Conservation (phyloP, 2,797 vertebrate species). For the Darevskia nairensis region DNA sequence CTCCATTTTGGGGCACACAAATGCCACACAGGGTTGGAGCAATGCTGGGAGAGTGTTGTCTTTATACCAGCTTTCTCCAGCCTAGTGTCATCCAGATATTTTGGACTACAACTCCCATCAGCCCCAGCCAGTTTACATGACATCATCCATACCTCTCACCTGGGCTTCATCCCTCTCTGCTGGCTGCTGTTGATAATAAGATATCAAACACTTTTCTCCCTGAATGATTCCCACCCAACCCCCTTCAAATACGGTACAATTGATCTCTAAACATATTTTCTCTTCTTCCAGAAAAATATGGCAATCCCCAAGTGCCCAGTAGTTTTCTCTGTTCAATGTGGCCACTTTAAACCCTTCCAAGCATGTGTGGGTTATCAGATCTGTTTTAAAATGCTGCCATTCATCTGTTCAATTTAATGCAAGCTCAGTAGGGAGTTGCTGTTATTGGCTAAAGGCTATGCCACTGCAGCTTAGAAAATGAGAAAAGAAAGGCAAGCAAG, state of each 20-base stretch:
- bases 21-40: neutral
- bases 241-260: constrained; percentile 56
- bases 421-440: constrained; percentile 66
- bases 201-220: constrained; percentile 45
- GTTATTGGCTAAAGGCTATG: constrained; percentile 70
- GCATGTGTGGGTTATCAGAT: constrained; percentile 75
- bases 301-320: constrained; percentile 69
- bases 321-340: constrained; percentile 70
- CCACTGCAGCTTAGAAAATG: constrained; percentile 72
- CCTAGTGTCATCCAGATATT: neutral
- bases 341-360: constrained; percentile 70
- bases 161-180: neutral
- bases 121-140: neutral
- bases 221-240: constrained; percentile 19
- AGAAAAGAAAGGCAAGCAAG: constrained; percentile 70
- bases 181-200: constrained; percentile 16
- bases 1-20: neutral
- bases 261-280: constrained; percentile 65
- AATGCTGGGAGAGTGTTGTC: neutral
- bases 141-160: neutral
- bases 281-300: constrained; percentile 56
- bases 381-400: constrained; percentile 75
- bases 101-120: neutral
- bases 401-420: constrained; percentile 76
- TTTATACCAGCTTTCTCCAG: neutral